phyloP scores from a whole-genome alignment of 2,113 vertebrate species.

The Labrus mixtus region DNA sequence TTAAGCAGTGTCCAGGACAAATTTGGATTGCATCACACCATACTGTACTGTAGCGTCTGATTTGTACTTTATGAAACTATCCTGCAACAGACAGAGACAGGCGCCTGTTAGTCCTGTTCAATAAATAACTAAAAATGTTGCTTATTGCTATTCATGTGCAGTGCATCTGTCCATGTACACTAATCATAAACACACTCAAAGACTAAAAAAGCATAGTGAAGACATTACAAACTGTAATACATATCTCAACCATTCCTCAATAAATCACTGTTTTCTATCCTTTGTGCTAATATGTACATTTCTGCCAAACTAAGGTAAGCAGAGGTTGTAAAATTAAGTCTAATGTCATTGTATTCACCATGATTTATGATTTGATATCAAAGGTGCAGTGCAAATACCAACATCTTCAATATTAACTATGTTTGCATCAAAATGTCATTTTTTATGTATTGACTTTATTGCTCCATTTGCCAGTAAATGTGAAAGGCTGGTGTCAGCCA shows the following conservation, averaged over 20 bases:
- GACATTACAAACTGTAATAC: background rate
- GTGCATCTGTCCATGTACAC: too few species aligned
- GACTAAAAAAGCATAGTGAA: too few species aligned
- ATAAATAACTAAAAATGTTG: too few species aligned
- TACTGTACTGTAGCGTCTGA: too few species aligned
- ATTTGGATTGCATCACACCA: too few species aligned
- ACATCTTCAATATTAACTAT: slow-evolving; percentile 24
- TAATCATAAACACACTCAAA: too few species aligned
- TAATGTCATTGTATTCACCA: slow-evolving; percentile 2
- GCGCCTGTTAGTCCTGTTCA: too few species aligned
- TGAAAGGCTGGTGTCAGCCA: slow-evolving; percentile 74
- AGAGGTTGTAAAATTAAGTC: slow-evolving; percentile 21
- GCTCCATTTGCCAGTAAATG: slow-evolving; percentile 46
- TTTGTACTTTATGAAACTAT: too few species aligned
- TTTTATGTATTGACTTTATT: slow-evolving; percentile 53
- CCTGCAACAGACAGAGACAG: too few species aligned
- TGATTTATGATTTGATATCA: slow-evolving; percentile 33
- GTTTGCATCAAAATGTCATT: slow-evolving; percentile 45
- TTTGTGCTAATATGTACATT: slow-evolving; percentile 5
- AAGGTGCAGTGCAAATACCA: slow-evolving; percentile 9
- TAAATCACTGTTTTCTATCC: background rate
- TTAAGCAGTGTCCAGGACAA: too few species aligned
- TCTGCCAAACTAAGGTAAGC: background rate
- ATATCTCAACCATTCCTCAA: background rate
- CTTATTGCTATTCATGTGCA: too few species aligned